Percentiles rank a stretch among this genome's conserved stretches.
Evolutionary conservation across 1,140 invertebrate species (phyloP).

Genomic region (Oncopeltus fasciatus): DNA sequence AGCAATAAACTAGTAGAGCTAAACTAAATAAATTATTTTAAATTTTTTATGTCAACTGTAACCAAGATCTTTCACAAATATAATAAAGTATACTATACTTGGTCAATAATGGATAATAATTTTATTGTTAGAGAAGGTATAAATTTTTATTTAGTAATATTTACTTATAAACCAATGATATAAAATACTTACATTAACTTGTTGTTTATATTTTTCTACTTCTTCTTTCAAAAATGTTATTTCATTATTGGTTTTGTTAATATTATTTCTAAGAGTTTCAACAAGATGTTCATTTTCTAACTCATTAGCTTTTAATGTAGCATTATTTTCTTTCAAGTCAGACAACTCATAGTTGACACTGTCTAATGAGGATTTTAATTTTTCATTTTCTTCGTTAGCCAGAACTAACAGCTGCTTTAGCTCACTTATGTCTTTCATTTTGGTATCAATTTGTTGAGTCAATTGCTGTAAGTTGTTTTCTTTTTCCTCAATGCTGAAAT

Average conservation of each 20-base stretch:
- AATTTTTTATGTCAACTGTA: no score
- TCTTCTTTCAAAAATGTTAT: not conserved
- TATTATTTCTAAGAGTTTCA: not conserved
- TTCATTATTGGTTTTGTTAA: not conserved
- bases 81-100: no score
- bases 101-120: no score
- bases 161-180: no score
- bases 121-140: no score
- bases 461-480: not conserved
- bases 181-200: constrained; percentile 2
- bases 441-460: not conserved
- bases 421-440: not conserved
- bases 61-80: no score
- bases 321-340: not conserved
- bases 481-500: constrained; percentile 8
- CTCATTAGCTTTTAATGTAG: not conserved
- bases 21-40: no score
- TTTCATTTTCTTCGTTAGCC: not conserved
- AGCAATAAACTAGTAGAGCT: no score
- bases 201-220: not conserved
- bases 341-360: not conserved
- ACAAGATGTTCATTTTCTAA: not conserved
- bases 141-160: no score
- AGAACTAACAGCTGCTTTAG: not conserved
- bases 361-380: not conserved